Evolutionary conservation across 2,888 invertebrate species (phyloP), one percentile per base, ranked within the genome.

Genomic region (Isotomurus palustris): DNA sequence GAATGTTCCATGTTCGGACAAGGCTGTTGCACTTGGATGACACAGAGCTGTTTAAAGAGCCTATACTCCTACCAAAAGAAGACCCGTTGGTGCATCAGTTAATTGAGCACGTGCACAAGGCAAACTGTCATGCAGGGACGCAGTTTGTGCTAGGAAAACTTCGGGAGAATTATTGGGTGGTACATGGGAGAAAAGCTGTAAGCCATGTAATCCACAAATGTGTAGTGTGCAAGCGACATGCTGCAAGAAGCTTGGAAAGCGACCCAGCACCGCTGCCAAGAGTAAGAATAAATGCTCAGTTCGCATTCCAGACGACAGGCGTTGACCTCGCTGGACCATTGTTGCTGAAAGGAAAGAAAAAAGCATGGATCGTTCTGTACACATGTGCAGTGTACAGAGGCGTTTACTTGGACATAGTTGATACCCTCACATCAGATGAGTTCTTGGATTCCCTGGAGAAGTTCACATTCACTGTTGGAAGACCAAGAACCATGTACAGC

Each of bases 371-470:
- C 14, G 60, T 65, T 19, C 36, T 77, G 10, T 73, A 73, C 53
- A 75, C 75, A 0, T 76, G 75, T 68, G 72, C 75, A 1, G 64
- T 74, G 1, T 75, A 74, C 35, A 56, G 74, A n/a, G 70, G 72
- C 0, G 63, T 75, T 6, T 74, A 75, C 60, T 62, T 77, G 17
- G 75, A 77, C 59, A 25, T 73, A 3, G 67, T 73, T 1, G 56
- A 57, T 0, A 67, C 71, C 14, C 58, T 74, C 21, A 68, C 70
- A 2, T 71, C 73, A 0, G 48, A 25, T 10, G 27, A 24, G 14
- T 48, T 48, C 29, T 10, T 48, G 17, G 29, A 17, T 8, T 25
- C 48, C 12, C 17, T 48, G 48, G 28, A 48, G 48, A 24, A 28
- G 8, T 48, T 48, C 29, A 19, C 28, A 8, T 8, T 8, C 8